A percentile compares a stretch with the other conserved stretches of the same genome.
Conservation (phyloP, 2,113 vertebrate genomes). For the Serinus canaria region DNA sequence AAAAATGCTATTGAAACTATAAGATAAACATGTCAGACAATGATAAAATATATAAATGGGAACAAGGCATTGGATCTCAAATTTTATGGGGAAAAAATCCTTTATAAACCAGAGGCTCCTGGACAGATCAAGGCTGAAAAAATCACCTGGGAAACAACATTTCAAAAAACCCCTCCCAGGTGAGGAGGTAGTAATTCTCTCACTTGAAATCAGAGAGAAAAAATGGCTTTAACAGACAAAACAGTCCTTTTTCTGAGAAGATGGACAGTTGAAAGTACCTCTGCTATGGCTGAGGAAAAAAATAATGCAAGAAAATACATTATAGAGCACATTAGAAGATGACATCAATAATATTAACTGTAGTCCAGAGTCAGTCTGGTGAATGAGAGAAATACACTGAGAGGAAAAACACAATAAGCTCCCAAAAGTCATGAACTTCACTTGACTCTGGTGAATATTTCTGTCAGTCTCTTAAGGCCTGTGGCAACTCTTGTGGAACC, state of each 20-base stretch:
- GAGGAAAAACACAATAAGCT: neutral
- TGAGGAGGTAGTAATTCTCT: neutral
- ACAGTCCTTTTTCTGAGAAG: neutral
- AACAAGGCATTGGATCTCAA: neutral
- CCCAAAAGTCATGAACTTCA: neutral
- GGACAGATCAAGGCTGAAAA: neutral
- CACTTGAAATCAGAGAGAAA: neutral
- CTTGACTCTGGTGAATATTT: neutral
- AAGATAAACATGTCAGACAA: neutral
- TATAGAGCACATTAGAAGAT: neutral
- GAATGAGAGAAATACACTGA: neutral
- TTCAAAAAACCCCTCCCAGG: neutral
- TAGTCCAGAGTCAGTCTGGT: neutral
- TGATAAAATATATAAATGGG: neutral
- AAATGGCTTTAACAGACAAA: neutral
- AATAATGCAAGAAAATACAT: neutral
- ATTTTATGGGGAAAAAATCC: neutral
- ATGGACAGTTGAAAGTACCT: neutral
- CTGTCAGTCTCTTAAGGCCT: neutral
- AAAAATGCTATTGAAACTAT: neutral
- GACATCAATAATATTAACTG: neutral
- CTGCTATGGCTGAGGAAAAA: neutral
- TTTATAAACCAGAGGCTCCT: neutral
- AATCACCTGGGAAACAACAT: neutral
- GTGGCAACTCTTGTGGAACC: constrained; percentile 3